phyloP scores from a whole-genome alignment of 2,113 vertebrate species.

The Spea bombifrons region DNA sequence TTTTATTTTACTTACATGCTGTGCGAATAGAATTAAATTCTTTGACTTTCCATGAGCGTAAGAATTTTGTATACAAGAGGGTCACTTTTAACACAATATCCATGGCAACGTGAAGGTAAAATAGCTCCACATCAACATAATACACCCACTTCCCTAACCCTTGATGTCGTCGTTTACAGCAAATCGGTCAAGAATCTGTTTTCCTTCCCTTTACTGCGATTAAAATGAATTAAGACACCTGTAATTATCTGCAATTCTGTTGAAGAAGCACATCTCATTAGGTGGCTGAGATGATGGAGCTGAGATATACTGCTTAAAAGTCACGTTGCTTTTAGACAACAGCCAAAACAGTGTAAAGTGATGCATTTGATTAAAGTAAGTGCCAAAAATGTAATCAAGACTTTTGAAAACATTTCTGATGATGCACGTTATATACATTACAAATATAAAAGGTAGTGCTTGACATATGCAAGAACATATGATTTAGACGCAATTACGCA shows the following conservation, averaged over 20 bases:
- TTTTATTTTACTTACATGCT: too few species aligned
- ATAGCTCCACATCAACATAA: slow-evolving; percentile 19
- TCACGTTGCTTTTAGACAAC: background rate
- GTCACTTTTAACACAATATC: background rate
- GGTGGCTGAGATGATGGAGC: slow-evolving; percentile 16
- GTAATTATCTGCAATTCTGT: slow-evolving; percentile 31
- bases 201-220: slow-evolving; percentile 12
- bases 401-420: too few species aligned
- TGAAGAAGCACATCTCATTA: slow-evolving; percentile 26
- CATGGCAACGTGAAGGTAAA: background rate
- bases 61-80: too few species aligned
- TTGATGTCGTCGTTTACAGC: slow-evolving; percentile 19
- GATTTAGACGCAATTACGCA: too few species aligned
- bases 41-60: too few species aligned
- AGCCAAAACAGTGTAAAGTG: too few species aligned
- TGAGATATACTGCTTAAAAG: slow-evolving; percentile 2
- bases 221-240: slow-evolving; percentile 19
- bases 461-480: too few species aligned
- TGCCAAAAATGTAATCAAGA: too few species aligned
- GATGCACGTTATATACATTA: too few species aligned
- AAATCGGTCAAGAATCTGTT: slow-evolving; percentile 27
- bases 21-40: too few species aligned
- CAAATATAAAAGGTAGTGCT: too few species aligned
- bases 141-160: slow-evolving; percentile 23
- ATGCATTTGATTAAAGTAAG: too few species aligned